Base-by-base conservation (phyloP, 64 coral and sea anemone species). In the Pocillopora damicornis region DNA sequence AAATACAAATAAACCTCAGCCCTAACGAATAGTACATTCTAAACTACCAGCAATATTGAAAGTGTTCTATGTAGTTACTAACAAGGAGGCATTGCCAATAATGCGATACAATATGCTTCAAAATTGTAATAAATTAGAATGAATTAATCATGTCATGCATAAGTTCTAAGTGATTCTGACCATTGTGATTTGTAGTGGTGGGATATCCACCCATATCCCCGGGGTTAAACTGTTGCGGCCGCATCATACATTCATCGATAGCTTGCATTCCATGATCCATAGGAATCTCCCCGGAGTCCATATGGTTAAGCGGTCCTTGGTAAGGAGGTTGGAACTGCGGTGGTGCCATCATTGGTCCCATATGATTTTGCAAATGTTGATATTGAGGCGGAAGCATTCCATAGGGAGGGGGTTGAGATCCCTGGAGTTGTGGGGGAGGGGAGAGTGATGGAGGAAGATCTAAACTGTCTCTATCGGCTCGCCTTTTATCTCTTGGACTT, bases 131-230 rank as follows among this genome's bases (percentile, higher is more conserved):
- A 57, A 74, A 84, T 92, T 94, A 98, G 90, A 98, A 98, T 77
- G 97, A 99, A 60, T 99, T 99, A 57, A 99, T 91, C 97, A 99
- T 99, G 45, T 99, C 97, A 81, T 99, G 97, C 97, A 99, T 99
- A 57, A 99, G 97, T 86, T 99, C 97, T 94, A 99, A 77, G 88
- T 99, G 97, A 84, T 99, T 99, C 92, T 99, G 97, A 76, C 97
- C 93, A 93, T 99, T 99, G 62, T 99, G 97, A 65, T 86, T 88
- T 25, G 90, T 92, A 38, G 76, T 88, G 60, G 87, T 67, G 76
- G 92, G 90, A 61, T 92, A 89, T 76, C 90, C 86, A 60, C 87
- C 88, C 78, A 99, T 90, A 84, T 99, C 97, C 37, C 80, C 76
- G 11, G 96, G 91, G 51, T 92, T 92, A 30, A 91, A 93, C 64